A percentile compares a stretch with the other conserved stretches of the same genome.
phyloP scores from a whole-genome alignment of 2,113 vertebrate genomes.

The Megatriorchis doriae region DNA sequence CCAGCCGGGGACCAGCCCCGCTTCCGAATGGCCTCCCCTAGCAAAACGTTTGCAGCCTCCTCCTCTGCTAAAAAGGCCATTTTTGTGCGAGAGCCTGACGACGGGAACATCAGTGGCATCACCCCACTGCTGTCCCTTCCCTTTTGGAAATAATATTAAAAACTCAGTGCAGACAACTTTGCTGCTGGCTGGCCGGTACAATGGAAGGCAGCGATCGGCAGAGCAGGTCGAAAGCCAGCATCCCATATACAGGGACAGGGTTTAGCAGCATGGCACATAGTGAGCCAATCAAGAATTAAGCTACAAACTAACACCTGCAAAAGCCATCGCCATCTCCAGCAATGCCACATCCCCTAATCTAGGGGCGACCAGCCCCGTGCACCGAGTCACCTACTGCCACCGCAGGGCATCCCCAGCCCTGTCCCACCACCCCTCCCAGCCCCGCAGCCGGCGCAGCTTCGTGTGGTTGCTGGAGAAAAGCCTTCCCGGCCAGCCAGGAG shows the following conservation, averaged over 20 bases:
- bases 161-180: neutral
- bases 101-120: neutral
- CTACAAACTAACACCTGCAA: neutral
- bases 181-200: fast-evolving
- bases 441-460: fast-evolving
- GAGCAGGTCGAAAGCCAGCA: neutral
- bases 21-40: neutral
- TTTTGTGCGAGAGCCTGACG: neutral
- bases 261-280: neutral
- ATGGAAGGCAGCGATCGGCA: neutral
- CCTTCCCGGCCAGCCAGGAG: neutral
- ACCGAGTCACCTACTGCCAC: neutral
- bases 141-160: neutral
- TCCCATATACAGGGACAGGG: neutral
- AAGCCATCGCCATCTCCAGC: neutral
- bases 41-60: neutral
- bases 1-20: neutral
- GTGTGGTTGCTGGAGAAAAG: neutral
- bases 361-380: neutral
- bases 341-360: neutral
- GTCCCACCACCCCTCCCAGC: neutral
- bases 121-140: neutral
- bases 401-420: neutral
- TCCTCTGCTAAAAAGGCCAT: neutral
- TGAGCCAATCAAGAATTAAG: neutral